Conservation (phyloP, 2,113 vertebrate species). For the Zeus faber region DNA sequence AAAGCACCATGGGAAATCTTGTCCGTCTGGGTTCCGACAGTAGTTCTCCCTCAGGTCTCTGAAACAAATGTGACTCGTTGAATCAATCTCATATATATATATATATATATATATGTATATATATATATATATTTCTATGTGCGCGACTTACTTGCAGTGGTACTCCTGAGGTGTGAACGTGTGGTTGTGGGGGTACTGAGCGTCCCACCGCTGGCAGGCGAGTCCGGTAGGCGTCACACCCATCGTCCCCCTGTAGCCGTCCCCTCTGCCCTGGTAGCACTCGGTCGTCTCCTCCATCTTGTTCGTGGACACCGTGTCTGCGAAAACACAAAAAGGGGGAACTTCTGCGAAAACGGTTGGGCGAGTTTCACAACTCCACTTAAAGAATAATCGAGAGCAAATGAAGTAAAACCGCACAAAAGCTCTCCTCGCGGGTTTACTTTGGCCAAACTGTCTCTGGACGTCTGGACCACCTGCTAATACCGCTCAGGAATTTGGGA, state of each 20-base stretch:
- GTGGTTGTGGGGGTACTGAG: constrained; percentile 91
- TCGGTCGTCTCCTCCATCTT: constrained; percentile 68
- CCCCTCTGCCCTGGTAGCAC: constrained; percentile 84
- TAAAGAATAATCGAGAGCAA: no score
- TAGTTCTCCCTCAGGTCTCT: constrained; percentile 96
- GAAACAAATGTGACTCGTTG: constrained; percentile 26
- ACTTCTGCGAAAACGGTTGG: background rate
- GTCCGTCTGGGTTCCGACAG: constrained; percentile 96
- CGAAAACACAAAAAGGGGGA: background rate
- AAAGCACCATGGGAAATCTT: constrained; percentile 96
- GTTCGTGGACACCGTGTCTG: constrained; percentile 54
- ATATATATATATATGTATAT: background rate
- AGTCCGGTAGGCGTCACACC: constrained; percentile 82
- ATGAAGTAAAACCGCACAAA: no score
- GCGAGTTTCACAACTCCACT: background rate
- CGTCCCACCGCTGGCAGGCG: constrained; percentile 91
- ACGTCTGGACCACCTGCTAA: background rate
- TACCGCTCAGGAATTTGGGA: constrained; percentile 1
- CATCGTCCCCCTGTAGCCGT: constrained; percentile 83
- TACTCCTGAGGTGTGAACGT: constrained; percentile 87
- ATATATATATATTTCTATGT: constrained; percentile 7
- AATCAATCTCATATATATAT: constrained; percentile 5
- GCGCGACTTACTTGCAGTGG: constrained; percentile 90
- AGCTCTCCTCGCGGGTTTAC: background rate
- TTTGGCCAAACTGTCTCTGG: background rate